A percentile compares a stretch with the other conserved stretches of the same genome.
Evolutionary conservation across 2,797 vertebrate species (phyloP).

Genomic region (Arremon aurantiirostris): DNA sequence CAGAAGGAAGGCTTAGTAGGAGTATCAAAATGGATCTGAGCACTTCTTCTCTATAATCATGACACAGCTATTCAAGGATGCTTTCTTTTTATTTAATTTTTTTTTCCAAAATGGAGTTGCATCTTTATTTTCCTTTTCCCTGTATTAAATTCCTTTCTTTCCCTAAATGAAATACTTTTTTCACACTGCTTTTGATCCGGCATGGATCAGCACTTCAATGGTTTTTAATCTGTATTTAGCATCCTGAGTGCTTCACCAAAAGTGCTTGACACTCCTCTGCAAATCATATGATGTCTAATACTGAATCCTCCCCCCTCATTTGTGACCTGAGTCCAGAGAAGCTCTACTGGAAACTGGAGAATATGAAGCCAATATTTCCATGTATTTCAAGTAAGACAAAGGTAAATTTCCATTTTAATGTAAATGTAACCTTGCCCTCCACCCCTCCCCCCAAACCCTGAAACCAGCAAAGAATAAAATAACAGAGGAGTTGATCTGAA

Average conservation of each 20-base stretch:
- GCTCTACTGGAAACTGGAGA: not conserved
- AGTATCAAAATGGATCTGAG: not conserved
- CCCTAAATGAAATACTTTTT: not conserved
- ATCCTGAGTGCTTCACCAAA: not conserved
- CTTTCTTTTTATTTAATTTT: not conserved
- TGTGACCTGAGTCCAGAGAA: not conserved
- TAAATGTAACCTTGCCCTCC: not conserved
- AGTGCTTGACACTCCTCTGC: not conserved
- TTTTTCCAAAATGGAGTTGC: not conserved
- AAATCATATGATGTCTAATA: not conserved
- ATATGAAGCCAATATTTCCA: not conserved
- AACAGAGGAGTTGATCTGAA: constrained; percentile 29
- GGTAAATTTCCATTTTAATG: not conserved
- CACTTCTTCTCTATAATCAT: not conserved
- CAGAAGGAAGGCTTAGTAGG: not conserved
- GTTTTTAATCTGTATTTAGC: not conserved
- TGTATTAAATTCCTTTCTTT: not conserved
- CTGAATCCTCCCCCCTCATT: not conserved
- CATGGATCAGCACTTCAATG: not conserved
- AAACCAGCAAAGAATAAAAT: not conserved
- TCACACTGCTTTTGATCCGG: accelerated
- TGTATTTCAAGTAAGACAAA: constrained; percentile 21
- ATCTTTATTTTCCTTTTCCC: not conserved
- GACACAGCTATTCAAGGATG: not conserved
- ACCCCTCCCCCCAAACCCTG: not conserved